These are phyloP conservation scores for Kuschelorhynchus macadamiae DNA, from an alignment of 2,888 invertebrate genomes.

Conservation along the genomic window DNA sequence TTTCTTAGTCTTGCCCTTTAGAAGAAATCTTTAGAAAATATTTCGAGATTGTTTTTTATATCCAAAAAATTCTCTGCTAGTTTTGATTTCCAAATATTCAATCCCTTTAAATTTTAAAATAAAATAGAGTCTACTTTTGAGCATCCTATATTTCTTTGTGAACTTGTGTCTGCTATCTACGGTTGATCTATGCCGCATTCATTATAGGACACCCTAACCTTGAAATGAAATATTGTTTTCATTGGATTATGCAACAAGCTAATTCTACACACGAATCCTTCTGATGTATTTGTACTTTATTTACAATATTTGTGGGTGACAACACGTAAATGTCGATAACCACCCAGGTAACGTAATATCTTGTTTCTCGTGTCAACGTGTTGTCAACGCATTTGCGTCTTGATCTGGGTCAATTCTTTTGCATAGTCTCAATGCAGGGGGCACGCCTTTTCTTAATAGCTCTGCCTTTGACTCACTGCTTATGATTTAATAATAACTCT, in stretches of 20 bases:
- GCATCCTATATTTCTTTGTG: too few relatives aligned
- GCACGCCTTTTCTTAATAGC: conserved; percentile 45
- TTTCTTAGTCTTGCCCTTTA: too few relatives aligned
- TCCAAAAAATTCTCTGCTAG: too few relatives aligned
- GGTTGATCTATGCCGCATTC: too few relatives aligned
- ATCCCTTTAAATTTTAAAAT: too few relatives aligned
- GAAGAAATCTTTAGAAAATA: too few relatives aligned
- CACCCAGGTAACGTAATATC: conserved; percentile 45
- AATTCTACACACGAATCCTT: conserved; percentile 20
- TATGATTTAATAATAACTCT: conserved; percentile 33
- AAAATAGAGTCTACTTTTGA: too few relatives aligned
- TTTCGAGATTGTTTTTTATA: too few relatives aligned
- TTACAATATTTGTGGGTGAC: conserved; percentile 32
- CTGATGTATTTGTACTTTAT: conserved; percentile 19
- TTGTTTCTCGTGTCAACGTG: conserved; percentile 37
- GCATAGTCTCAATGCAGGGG: conserved; percentile 40
- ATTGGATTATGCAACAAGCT: conserved; percentile 5
- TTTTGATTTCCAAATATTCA: too few relatives aligned
- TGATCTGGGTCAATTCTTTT: conserved; percentile 47
- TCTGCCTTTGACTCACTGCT: conserved; percentile 29
- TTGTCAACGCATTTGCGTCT: conserved; percentile 44
- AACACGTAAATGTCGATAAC: conserved; percentile 34
- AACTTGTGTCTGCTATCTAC: too few relatives aligned
- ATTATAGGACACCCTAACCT: too few relatives aligned
- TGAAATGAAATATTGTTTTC: conserved; percentile 9